Percentiles rank a stretch among this genome's conserved stretches.
Conservation (phyloP, 2,888 invertebrate species). For the Theodoxus fluviatilis region DNA sequence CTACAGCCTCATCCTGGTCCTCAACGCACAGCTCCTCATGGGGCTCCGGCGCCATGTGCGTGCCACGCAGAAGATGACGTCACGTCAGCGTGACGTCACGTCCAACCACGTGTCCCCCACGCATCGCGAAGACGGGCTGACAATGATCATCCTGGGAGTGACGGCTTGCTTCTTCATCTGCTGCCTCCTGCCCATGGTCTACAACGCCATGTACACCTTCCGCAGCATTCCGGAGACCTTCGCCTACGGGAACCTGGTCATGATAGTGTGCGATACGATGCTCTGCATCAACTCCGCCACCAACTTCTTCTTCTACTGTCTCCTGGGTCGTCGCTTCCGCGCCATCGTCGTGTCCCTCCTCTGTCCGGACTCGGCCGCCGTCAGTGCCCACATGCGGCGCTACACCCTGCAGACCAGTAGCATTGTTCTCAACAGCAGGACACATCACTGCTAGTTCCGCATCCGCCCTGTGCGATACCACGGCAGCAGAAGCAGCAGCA, state of each 20-base stretch:
- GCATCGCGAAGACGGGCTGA: conserved; percentile 33
- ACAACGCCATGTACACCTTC: conserved; percentile 27
- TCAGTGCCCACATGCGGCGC: too few relatives aligned
- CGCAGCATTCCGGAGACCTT: too few relatives aligned
- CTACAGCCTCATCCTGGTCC: conserved; percentile 33
- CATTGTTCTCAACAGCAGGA: too few relatives aligned
- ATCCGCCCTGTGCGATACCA: too few relatives aligned
- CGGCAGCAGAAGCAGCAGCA: too few relatives aligned
- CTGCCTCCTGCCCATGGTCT: conserved; percentile 35
- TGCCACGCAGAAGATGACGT: too few relatives aligned
- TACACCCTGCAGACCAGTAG: too few relatives aligned
- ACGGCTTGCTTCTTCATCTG: conserved; percentile 37
- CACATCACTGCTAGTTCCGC: too few relatives aligned
- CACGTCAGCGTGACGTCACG: too few relatives aligned
- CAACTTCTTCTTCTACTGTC: conserved; percentile 39
- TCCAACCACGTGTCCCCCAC: conserved; percentile 24
- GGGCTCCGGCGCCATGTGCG: conserved; percentile 28
- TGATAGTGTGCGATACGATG: conserved; percentile 36
- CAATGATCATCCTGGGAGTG: conserved; percentile 35
- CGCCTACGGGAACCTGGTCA: conserved; percentile 34
- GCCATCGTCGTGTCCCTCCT: conserved; percentile 29
- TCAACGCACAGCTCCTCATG: conserved; percentile 34
- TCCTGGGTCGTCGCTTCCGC: conserved; percentile 35
- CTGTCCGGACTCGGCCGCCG: too few relatives aligned
- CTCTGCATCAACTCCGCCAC: conserved; percentile 37